Conservation (phyloP, 2,888 invertebrate species). For the Galeruca laticollis region DNA sequence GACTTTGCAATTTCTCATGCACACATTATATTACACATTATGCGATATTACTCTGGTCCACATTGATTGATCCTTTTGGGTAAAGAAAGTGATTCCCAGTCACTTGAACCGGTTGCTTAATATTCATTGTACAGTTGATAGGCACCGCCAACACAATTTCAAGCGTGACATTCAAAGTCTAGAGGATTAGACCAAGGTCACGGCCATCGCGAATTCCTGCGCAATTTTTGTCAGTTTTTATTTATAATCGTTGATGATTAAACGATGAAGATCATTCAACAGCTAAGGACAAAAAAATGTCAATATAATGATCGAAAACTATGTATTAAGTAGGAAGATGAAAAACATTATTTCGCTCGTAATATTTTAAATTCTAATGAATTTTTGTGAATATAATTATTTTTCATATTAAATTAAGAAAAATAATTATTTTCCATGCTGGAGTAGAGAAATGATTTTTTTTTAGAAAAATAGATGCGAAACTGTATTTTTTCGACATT, state of each 20-base stretch:
- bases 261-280: not conserved
- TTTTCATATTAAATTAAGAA: too few relatives aligned
- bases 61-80: not conserved
- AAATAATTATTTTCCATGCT: too few relatives aligned
- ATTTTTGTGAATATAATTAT: too few relatives aligned
- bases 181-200: conserved; percentile 49
- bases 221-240: conserved; percentile 26
- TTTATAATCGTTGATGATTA: not conserved
- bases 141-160: conserved; percentile 23
- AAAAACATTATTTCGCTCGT: too few relatives aligned
- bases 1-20: not conserved
- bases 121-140: conserved; percentile 16
- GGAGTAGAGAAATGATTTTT: too few relatives aligned
- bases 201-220: conserved; percentile 51
- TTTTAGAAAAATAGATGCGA: too few relatives aligned
- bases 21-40: not conserved
- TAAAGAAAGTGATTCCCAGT: not conserved
- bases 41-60: not conserved
- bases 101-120: not conserved
- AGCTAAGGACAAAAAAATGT: too few relatives aligned
- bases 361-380: too few relatives aligned
- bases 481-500: too few relatives aligned
- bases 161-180: conserved; percentile 34
- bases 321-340: too few relatives aligned
- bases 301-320: too few relatives aligned